Base-by-base conservation (phyloP, 2,797 vertebrate species). In the Discoglossus pictus region DNA sequence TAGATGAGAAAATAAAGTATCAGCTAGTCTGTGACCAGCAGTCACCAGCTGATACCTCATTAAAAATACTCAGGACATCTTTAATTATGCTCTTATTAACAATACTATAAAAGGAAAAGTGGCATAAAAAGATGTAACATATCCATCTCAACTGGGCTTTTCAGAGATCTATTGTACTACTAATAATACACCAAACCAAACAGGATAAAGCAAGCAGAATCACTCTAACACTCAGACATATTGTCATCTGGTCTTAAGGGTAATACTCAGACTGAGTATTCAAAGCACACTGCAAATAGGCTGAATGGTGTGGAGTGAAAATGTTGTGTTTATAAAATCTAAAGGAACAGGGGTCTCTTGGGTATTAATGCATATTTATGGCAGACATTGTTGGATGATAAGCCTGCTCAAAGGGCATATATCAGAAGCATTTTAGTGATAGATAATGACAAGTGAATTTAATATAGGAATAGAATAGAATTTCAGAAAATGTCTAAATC, bases 91-190 rank as follows among this genome's bases (percentile, higher is more conserved):
- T 24, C 24, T 56, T 56, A 24, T 24, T 15, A 56, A 25, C 21
- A 24, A 13, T 40, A 17, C 36, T 6, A 39, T 54, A 38, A 12
- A 47, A 47, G 10, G 1, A 5, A 21, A 10, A 47, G 3, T 11
- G 23, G 46, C 9, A 25, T 48, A 20, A 48, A 48, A 24, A 48
- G 18, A 48, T 25, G 46, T 25, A 48, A 48, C 79, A 81, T 75
- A 84, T 77, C 84, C 75, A 75, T 64, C 82, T 83, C 86, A 87
- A 85, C 82, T 87, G 85, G 85, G 87, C 83, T 86, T 86, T 88
- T 88, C 84, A 84, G 84, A 83, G 84, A 78, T 80, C 78, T 61
- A 87, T 89, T 89, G 83, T 86, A 76, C 78, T 80, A 78, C 82
- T 79, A 87, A 87, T 86, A 88, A 88, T 34, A 20, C 8, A n/a